A percentile compares a stretch with the other conserved stretches of the same genome.
Conservation (phyloP, 2,888 invertebrate species). For the Tineola bisselliella region DNA sequence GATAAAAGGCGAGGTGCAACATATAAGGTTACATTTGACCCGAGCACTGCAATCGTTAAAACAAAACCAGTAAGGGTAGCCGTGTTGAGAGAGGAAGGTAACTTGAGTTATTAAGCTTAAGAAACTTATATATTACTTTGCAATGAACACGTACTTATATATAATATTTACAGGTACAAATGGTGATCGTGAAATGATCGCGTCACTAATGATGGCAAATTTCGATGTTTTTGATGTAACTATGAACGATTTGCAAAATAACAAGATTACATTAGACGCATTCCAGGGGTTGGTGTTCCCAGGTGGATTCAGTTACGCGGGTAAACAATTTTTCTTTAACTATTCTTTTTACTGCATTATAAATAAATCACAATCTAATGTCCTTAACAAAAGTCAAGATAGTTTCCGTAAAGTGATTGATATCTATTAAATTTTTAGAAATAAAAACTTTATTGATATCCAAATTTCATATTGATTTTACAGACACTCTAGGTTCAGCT, state of each 20-base stretch:
- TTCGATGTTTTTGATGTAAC: slow-evolving; percentile 94
- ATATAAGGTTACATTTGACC: slow-evolving; percentile 78
- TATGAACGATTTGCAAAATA: slow-evolving; percentile 87
- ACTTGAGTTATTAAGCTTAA: not conserved
- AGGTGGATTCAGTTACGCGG: slow-evolving; percentile 99
- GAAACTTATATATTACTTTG: not conserved
- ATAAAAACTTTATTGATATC: not conserved
- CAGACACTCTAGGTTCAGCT: slow-evolving; percentile 94
- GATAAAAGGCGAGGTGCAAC: slow-evolving; percentile 74
- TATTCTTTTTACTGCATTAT: too few species aligned
- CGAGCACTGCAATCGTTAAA: slow-evolving; percentile 61
- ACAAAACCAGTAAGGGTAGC: slow-evolving; percentile 77
- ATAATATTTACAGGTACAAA: slow-evolving; percentile 76
- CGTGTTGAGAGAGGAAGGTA: slow-evolving; percentile 93
- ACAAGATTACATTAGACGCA: slow-evolving; percentile 75
- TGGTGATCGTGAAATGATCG: slow-evolving; percentile 98
- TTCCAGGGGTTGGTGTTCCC: slow-evolving; percentile 95
- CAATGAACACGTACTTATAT: too few species aligned
- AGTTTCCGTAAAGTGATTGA: too few species aligned
- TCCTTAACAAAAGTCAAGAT: too few species aligned
- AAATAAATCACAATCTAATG: too few species aligned
- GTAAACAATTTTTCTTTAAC: slow-evolving; percentile 51
- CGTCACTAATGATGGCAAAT: slow-evolving; percentile 85
- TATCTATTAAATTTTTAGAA: not conserved
- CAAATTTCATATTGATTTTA: slow-evolving; percentile 19